Conservation (phyloP, 2,113 vertebrate species). For the Camelus bactrianus region DNA sequence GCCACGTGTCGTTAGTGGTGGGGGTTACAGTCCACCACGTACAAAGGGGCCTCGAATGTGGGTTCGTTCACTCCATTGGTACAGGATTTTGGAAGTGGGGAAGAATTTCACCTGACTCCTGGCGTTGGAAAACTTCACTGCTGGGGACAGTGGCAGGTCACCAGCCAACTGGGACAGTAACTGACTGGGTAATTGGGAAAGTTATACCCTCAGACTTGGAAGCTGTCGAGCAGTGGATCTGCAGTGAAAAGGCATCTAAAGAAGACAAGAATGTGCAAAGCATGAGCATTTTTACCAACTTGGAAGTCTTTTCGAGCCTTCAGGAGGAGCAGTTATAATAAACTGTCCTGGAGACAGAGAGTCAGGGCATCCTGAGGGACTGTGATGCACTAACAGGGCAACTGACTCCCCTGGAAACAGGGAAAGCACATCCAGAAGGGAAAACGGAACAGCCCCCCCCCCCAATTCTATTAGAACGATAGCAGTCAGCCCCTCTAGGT, state of each 20-base stretch:
- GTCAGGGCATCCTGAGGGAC: neutral
- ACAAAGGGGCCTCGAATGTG: neutral
- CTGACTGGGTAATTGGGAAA: neutral
- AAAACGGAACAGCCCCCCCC: neutral
- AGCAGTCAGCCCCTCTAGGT: neutral
- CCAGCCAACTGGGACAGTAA: neutral
- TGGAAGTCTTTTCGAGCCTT: neutral
- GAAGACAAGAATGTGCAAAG: neutral
- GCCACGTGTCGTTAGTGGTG: neutral
- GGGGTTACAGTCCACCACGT: neutral
- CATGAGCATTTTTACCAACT: neutral
- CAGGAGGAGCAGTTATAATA: neutral
- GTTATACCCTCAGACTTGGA: neutral
- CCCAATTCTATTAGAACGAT: neutral
- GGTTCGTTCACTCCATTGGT: neutral
- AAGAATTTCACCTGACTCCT: neutral
- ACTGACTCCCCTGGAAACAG: neutral
- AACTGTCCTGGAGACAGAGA: neutral
- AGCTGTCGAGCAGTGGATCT: neutral
- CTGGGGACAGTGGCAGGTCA: neutral
- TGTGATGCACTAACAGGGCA: neutral
- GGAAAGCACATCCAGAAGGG: neutral
- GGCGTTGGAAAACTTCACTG: neutral
- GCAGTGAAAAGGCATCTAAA: neutral
- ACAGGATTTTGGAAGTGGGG: neutral